These are phyloP conservation scores for Lepidotrigona ventralis DNA, from an alignment of 1,140 invertebrate genomes.

Conservation along the genomic window DNA sequence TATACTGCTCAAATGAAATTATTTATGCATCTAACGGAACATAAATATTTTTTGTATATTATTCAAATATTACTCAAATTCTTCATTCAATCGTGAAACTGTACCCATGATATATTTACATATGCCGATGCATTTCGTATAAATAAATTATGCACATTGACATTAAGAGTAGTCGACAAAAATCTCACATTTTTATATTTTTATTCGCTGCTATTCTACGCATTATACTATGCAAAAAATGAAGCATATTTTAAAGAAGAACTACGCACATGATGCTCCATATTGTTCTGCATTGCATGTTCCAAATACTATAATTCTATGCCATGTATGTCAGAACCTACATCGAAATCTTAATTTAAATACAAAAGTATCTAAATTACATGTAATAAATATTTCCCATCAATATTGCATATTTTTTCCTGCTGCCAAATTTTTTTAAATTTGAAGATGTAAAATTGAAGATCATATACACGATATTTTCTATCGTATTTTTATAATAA, in stretches of 20 bases:
- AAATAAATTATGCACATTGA: background rate
- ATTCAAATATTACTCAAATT: background rate
- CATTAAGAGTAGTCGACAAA: background rate
- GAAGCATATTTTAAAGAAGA: background rate
- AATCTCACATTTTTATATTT: background rate
- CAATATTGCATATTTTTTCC: background rate
- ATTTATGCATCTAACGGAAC: background rate
- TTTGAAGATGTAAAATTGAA: background rate
- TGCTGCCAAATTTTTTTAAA: background rate
- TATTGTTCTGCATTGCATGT: background rate
- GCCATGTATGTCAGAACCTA: background rate
- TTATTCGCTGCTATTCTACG: background rate
- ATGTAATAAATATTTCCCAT: background rate
- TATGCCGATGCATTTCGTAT: background rate
- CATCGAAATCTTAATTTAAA: no score
- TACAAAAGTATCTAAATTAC: no score
- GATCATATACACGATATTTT: background rate
- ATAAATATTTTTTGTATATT: background rate
- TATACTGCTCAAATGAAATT: background rate
- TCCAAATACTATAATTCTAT: background rate
- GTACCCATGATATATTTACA: no score
- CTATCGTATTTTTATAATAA: background rate
- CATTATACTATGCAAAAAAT: background rate
- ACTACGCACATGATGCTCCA: background rate
- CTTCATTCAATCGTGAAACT: background rate